Evolutionary conservation across 2,797 vertebrate genomes (phyloP), one percentile per base, ranked within the genome.

Genomic region (Mormyrops attenuatus): DNA sequence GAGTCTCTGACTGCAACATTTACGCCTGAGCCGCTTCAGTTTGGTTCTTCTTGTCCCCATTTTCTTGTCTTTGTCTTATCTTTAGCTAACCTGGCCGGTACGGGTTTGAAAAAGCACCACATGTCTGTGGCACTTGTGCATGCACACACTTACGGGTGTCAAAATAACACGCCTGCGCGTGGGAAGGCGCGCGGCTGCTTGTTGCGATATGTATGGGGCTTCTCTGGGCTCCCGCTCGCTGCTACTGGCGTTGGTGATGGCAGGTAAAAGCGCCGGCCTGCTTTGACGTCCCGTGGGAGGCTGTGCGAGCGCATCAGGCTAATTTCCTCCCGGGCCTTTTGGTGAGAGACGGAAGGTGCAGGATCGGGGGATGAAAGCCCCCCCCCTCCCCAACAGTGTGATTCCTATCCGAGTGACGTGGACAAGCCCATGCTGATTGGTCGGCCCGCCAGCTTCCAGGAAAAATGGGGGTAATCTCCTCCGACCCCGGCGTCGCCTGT

Each of bases 291-390:
- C 82, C 22, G 44, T 22, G 44, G n/a, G 49, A 85, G 44, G 82
- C 11, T 52, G 22, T 11, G n/a, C 1, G 11, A 52, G 44, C 11
- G n/a, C 44, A 44, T 15, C 44, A n/a, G 44, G 6, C 73, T 34
- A 47, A 82, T 52, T 92, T 89, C 90, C 53, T 88, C 89, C 87
- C 90, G 93, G 93, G 93, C 92, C 92, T 92, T 87, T 91, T 88
- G 90, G 91, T 92, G 91, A 90, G 38, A 89, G 2, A 91, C 90
- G 91, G 93, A 91, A 92, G 91, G 91, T 91, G 85, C 7, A 50
- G 85, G 85, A 57, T 55, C 50, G 2, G 26, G 77, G 50, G 52
- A 55, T 55, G 52, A 87, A 87, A 87, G 5, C 15, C 38, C 66
- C 44, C 82, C 52, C 4, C 22, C 63, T 11, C n/a, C 80, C 85